Percentiles rank a stretch among this genome's conserved stretches.
Evolutionary conservation across 1,140 invertebrate species (phyloP).

Genomic region (Luehdorfia chinensis): DNA sequence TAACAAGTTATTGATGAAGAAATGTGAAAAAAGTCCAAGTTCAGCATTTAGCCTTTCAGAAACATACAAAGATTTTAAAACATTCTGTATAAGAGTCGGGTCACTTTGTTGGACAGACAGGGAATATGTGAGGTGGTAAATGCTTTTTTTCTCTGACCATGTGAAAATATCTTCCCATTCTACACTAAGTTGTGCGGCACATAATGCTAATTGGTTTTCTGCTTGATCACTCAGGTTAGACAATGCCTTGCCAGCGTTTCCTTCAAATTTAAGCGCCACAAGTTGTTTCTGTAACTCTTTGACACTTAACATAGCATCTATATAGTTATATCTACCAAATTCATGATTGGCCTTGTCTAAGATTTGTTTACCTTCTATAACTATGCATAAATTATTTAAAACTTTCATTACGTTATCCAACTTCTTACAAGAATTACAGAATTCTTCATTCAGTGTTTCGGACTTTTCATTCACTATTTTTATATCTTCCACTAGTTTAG

Average conservation of each 20-base stretch:
- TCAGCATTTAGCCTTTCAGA: slow-evolving; percentile 55
- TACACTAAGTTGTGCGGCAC: slow-evolving; percentile 50
- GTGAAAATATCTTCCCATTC: slow-evolving; percentile 66
- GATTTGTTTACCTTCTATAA: slow-evolving; percentile 43
- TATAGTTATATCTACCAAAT: slow-evolving; percentile 52
- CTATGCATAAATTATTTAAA: slow-evolving; percentile 47
- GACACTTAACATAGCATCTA: slow-evolving; percentile 48
- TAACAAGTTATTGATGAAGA: slow-evolving; percentile 57
- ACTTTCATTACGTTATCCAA: slow-evolving; percentile 33
- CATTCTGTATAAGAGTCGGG: slow-evolving; percentile 42
- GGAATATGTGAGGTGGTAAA: slow-evolving; percentile 50
- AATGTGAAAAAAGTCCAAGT: slow-evolving; percentile 54
- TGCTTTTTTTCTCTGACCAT: slow-evolving; percentile 53
- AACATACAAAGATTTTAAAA: slow-evolving; percentile 53
- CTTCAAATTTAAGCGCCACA: slow-evolving; percentile 46
- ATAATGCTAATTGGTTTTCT: slow-evolving; percentile 55
- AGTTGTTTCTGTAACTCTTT: slow-evolving; percentile 46
- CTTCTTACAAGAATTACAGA: slow-evolving; percentile 40
- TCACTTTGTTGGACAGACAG: slow-evolving; percentile 62
- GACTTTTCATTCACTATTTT: slow-evolving; percentile 30
- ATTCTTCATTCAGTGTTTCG: slow-evolving; percentile 41
- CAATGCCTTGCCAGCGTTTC: slow-evolving; percentile 43
- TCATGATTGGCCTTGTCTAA: slow-evolving; percentile 53
- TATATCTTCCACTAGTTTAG: slow-evolving; percentile 39
- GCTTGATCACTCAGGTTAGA: slow-evolving; percentile 41